phyloP scores from a whole-genome alignment of 2,888 invertebrate genomes.

The Salpingus planirostris region DNA sequence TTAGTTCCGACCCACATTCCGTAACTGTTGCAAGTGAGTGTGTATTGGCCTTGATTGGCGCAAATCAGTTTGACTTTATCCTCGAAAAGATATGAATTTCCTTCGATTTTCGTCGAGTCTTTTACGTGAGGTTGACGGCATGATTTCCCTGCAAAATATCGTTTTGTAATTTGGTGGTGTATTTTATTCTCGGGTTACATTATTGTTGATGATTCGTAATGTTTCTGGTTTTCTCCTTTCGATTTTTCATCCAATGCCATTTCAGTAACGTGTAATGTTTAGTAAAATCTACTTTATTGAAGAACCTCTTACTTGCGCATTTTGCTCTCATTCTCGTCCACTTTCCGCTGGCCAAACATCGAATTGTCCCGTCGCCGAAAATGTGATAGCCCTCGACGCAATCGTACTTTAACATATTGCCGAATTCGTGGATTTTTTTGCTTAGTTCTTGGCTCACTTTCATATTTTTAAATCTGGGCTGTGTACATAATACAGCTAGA shows the following conservation, averaged over 20 bases:
- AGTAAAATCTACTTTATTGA: too few species aligned
- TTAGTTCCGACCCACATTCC: constrained; percentile 32
- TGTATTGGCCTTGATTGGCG: constrained; percentile 22
- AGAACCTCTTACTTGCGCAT: constrained; percentile 47
- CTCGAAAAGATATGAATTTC: constrained; percentile 44
- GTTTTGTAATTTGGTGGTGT: constrained; percentile 6
- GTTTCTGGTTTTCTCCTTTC: too few species aligned
- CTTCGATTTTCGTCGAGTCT: constrained; percentile 37
- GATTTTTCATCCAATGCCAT: too few species aligned
- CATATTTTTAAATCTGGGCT: constrained; percentile 35
- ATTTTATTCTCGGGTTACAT: too few species aligned
- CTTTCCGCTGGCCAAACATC: constrained; percentile 42
- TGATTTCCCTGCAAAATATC: constrained; percentile 39
- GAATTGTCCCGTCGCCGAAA: constrained; percentile 39
- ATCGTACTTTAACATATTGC: constrained; percentile 39
- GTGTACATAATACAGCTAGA: constrained; percentile 39
- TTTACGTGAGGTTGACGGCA: constrained; percentile 44
- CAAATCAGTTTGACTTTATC: constrained; percentile 42
- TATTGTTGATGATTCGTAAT: too few species aligned
- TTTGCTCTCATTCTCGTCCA: constrained; percentile 46
- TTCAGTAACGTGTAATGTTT: too few species aligned
- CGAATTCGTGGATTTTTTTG: constrained; percentile 32
- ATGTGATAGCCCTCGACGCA: constrained; percentile 44
- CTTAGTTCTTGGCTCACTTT: constrained; percentile 21
- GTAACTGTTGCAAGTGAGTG: constrained; percentile 28